phyloP scores from a whole-genome alignment of 2,888 invertebrate genomes.

The Rhagonycha fulva region DNA sequence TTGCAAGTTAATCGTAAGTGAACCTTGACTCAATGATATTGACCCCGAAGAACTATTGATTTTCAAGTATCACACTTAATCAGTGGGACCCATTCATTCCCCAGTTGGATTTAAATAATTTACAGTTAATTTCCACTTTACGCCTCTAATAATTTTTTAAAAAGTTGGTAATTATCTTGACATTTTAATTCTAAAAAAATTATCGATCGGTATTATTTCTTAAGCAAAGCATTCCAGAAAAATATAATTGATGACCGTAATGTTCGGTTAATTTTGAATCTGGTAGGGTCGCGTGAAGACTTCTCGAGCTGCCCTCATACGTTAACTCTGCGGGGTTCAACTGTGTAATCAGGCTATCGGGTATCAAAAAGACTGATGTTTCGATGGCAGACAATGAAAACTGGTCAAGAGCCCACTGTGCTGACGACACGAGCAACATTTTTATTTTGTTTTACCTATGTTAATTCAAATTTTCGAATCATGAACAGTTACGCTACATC shows the following conservation, averaged over 20 bases:
- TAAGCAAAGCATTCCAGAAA: not conserved
- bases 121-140: not conserved
- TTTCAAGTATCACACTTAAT: not conserved
- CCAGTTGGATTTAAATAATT: not conserved
- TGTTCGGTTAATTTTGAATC: conserved; percentile 19
- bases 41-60: not conserved
- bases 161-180: not conserved
- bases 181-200: conserved; percentile 6
- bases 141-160: not conserved
- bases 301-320: conserved; percentile 13
- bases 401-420: conserved; percentile 16
- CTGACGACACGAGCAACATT: conserved; percentile 2
- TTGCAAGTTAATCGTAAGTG: not conserved
- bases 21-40: not conserved
- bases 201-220: conserved; percentile 13
- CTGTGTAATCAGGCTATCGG: conserved; percentile 21
- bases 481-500: not conserved
- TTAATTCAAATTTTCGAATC: not conserved
- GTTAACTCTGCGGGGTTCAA: conserved; percentile 17
- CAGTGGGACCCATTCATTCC: not conserved
- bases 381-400: conserved; percentile 13
- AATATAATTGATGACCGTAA: conserved; percentile 20
- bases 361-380: conserved; percentile 18
- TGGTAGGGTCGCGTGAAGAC: conserved; percentile 21
- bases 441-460: not conserved